Base-by-base conservation (phyloP, 2,797 vertebrate species). In the Meriones psammophilus region DNA sequence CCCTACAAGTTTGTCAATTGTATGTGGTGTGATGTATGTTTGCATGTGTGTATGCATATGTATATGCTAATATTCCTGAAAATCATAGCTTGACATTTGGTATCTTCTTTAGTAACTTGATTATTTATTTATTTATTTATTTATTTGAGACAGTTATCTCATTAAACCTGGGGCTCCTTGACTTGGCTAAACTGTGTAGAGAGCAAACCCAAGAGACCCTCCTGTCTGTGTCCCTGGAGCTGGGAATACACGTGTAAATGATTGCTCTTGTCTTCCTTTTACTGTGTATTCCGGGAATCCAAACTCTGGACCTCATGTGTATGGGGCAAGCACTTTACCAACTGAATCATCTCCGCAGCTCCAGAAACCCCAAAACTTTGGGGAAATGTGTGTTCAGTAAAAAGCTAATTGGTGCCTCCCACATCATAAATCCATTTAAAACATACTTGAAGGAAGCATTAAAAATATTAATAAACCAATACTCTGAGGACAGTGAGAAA, bases 341-440 rank as follows among this genome's bases (percentile, higher is more conserved):
- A 88, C 15, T 73, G n/a, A 73, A n/a, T 60, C 24, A 74, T 58
- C 68, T 20, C 26, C n/a, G 5, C 15, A 88, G 68, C 17, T 24
- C n/a, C 26, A 88, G 50, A 15, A 36, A 39, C 30, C 13, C 74
- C 33, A 5, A 56, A 76, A 60, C 15, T 83, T 56, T 54, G 20
- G 30, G 13, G 14, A 24, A 30, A 33, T 28, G 36, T 28, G 22
- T 94, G 50, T 39, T 92, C 28, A 92, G 91, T 89, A 87, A 94
- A 94, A 95, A 87, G n/a, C 24, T 84, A 88, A 56, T 42, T 10
- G 20, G 69, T 94, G 18, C 28, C 56, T 93, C 84, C 84, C 71
- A 87, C 42, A 88, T n/a, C 86, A 91, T 69, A 93, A 88, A 94
- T 95, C 60, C 78, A 33, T 81, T 96, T 95, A 12, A 97, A 96